phyloP scores from a whole-genome alignment of 2,888 invertebrate species.

The Melikaiella ostensackeni region DNA sequence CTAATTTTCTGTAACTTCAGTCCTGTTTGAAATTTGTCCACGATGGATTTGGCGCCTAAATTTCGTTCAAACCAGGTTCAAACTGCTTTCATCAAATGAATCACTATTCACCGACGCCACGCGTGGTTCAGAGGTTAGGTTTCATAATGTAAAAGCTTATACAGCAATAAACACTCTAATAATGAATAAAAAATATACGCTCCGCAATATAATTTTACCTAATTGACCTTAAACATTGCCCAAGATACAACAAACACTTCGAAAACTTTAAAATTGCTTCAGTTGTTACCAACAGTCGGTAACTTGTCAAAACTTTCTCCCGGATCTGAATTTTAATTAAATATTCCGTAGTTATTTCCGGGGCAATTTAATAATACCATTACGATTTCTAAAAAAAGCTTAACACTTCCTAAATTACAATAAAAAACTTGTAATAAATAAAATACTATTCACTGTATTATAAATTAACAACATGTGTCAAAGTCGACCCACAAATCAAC shows the following conservation, averaged over 20 bases:
- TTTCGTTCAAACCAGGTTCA: neutral
- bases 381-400: neutral
- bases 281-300: neutral
- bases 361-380: neutral
- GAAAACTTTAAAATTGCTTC: neutral
- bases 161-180: neutral
- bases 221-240: no score
- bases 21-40: no score
- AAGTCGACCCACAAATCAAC: neutral
- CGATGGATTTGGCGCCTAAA: neutral
- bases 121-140: neutral
- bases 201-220: neutral
- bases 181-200: neutral
- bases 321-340: neutral
- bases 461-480: neutral
- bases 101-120: neutral
- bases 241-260: neutral
- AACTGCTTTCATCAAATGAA: neutral
- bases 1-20: neutral
- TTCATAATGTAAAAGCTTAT: neutral
- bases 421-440: no score
- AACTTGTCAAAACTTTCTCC: neutral
- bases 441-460: no score
- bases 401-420: neutral
- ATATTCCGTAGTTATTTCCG: neutral